Percentiles rank a stretch among this genome's conserved stretches.
These are phyloP conservation scores for Austrolebias charrua DNA, from an alignment of 2,797 vertebrate species.

Conservation along the genomic window DNA sequence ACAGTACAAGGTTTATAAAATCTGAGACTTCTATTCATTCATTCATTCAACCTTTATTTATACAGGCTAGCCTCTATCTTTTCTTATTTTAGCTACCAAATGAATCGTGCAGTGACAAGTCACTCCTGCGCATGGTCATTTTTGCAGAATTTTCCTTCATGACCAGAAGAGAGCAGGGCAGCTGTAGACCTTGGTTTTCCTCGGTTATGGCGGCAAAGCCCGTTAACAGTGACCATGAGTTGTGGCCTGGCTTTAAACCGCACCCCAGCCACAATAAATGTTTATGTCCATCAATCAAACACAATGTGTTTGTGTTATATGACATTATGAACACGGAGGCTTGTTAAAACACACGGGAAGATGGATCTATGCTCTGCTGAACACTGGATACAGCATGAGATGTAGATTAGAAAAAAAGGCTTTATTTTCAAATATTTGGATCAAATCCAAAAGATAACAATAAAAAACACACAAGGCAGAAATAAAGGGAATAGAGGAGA, in stretches of 20 bases:
- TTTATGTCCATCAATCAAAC: constrained; percentile 82
- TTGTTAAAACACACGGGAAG: constrained; percentile 62
- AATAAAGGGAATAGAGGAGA: too few relatives aligned
- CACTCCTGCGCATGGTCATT: background rate
- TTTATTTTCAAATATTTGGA: background rate
- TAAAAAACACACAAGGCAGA: background rate
- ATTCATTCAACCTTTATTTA: too few relatives aligned
- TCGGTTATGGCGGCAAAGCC: constrained; percentile 45
- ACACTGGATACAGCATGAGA: constrained; percentile 31
- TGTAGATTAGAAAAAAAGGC: constrained; percentile 14
- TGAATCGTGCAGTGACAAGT: constrained; percentile 10
- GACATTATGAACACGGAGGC: constrained; percentile 74
- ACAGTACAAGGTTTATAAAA: background rate
- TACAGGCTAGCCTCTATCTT: too few relatives aligned
- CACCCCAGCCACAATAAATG: constrained; percentile 73
- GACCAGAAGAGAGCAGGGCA: constrained; percentile 42
- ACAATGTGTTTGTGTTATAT: constrained; percentile 80
- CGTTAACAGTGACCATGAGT: constrained; percentile 70
- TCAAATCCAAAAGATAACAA: background rate
- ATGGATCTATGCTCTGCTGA: constrained; percentile 52
- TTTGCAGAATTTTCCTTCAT: constrained; percentile 11
- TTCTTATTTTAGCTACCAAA: background rate
- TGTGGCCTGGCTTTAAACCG: constrained; percentile 76
- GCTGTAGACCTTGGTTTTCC: constrained; percentile 62
- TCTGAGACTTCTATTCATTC: background rate